phyloP scores from a whole-genome alignment of 2,888 invertebrate species.

The Synanthedon tipuliformis region DNA sequence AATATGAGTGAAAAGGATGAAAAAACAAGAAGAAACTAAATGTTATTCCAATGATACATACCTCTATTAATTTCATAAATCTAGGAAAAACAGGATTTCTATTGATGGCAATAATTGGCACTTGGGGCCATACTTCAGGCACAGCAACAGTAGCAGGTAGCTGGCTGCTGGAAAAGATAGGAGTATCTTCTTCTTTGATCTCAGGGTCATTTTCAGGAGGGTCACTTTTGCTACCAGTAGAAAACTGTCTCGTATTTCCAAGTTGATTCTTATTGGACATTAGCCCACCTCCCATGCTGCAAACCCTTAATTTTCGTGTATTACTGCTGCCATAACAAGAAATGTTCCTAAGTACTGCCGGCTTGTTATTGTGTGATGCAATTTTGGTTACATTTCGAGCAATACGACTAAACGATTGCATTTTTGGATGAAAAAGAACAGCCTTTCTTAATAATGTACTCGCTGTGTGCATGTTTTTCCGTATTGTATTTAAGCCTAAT shows the following conservation, averaged over 20 bases:
- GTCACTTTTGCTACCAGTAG: constrained; percentile 44
- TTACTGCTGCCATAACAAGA: constrained; percentile 15
- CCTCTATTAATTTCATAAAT: constrained; percentile 97
- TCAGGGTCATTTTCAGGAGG: constrained; percentile 48
- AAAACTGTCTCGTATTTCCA: constrained; percentile 31
- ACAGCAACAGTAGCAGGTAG: constrained; percentile 91
- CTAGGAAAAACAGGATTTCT: constrained; percentile 97
- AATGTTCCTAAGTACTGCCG: constrained; percentile 18
- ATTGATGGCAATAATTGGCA: constrained; percentile 94
- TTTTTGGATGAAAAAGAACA: constrained; percentile 34
- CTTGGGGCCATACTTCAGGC: constrained; percentile 96
- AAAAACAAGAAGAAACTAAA: background rate
- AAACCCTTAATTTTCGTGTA: constrained; percentile 21
- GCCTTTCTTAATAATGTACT: constrained; percentile 43
- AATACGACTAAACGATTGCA: constrained; percentile 31
- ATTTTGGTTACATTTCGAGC: constrained; percentile 48
- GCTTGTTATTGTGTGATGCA: constrained; percentile 51
- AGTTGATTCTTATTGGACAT: constrained; percentile 12
- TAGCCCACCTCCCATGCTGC: constrained; percentile 23
- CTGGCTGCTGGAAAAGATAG: constrained; percentile 63
- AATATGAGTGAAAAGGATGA: too few relatives aligned
- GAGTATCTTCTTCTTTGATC: constrained; percentile 50
- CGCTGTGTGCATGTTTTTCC: constrained; percentile 46
- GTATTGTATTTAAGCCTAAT: constrained; percentile 4
- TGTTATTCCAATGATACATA: constrained; percentile 25